Evolutionary conservation across 2,888 invertebrate species (phyloP), one percentile per base, ranked within the genome.

Genomic region (Cataglyphis albicans): DNA sequence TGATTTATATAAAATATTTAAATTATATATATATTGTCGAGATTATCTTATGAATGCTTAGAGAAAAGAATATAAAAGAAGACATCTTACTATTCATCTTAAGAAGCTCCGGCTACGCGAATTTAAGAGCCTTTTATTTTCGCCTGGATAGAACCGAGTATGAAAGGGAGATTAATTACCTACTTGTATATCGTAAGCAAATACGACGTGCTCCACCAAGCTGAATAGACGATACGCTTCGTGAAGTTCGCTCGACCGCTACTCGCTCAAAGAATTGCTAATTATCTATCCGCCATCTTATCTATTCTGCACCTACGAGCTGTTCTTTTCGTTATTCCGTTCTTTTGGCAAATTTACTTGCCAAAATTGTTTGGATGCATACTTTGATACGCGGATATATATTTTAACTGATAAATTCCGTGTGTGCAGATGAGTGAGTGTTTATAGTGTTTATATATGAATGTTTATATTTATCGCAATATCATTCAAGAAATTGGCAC

Each of bases 151-250:
- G 65, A 70, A 83, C 67, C 73, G 68, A 82, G 84, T 82, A 87
- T 90, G 90, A 91, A 91, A 89, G 87, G 82, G 86, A 90, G 88
- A 89, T 91, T 91, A 91, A 92, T 92, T 91, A 87, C 87, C 86
- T 91, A 84, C 86, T 88, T 89, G 91, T 88, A 88, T 91, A 89
- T 91, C 89, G 85, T 90, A 87, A 87, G 91, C 86, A 88, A 89
- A 89, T 87, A 87, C 86, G 87, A 64, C 61, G 63, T 41, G 86
- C 78, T 84, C 85, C 84, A 63, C 84, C 84, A 68, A 74, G n/a
- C 70, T 88, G 87, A 87, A 89, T 88, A 82, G 85, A 68, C 74
- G 63, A 76, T 57, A 61, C 73, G 41, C 80, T 82, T 83, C 80
- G 86, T 83, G 82, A 89, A 86, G 83, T 82, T 84, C 73, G 63